Evolutionary conservation across 2,113 vertebrate species (phyloP).

Genomic region (Dolichotis patagonum): DNA sequence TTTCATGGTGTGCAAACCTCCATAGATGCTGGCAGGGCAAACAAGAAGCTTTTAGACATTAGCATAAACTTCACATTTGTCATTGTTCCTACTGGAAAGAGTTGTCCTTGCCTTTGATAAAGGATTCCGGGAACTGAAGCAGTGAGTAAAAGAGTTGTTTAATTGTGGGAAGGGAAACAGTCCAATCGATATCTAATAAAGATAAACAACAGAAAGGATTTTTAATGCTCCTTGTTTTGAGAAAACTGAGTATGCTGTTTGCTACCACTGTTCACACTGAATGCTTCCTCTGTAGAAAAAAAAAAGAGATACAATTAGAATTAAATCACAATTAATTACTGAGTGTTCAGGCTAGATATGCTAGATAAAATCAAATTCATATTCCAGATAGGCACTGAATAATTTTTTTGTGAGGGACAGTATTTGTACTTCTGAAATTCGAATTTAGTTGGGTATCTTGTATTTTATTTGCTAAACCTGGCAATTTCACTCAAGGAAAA

Average conservation of each 20-base stretch:
- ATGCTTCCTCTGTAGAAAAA: background rate
- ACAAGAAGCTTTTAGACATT: slow-evolving; percentile 68
- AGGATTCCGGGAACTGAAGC: slow-evolving; percentile 51
- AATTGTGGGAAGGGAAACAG: slow-evolving; percentile 57
- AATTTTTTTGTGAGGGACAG: background rate
- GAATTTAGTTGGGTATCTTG: background rate
- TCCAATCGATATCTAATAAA: slow-evolving; percentile 56
- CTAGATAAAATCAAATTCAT: background rate
- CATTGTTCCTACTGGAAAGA: slow-evolving; percentile 34
- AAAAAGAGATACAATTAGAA: background rate
- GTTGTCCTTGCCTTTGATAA: slow-evolving; percentile 66
- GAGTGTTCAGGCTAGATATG: slow-evolving; percentile 49
- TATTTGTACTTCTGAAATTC: slow-evolving; percentile 3
- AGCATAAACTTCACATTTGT: slow-evolving; percentile 64
- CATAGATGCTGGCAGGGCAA: slow-evolving; percentile 37
- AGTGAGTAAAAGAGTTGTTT: slow-evolving; percentile 38
- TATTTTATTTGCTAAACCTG: slow-evolving; percentile 22
- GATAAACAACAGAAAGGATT: slow-evolving; percentile 52
- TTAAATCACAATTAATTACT: slow-evolving; percentile 63
- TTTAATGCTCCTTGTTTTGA: background rate
- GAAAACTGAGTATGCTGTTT: background rate
- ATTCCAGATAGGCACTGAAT: background rate
- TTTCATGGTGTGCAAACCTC: background rate
- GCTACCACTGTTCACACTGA: slow-evolving; percentile 33
- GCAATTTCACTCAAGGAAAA: slow-evolving; percentile 19